These are phyloP conservation scores for Metaphire vulgaris DNA, from an alignment of 1,140 invertebrate genomes.

Conservation along the genomic window DNA sequence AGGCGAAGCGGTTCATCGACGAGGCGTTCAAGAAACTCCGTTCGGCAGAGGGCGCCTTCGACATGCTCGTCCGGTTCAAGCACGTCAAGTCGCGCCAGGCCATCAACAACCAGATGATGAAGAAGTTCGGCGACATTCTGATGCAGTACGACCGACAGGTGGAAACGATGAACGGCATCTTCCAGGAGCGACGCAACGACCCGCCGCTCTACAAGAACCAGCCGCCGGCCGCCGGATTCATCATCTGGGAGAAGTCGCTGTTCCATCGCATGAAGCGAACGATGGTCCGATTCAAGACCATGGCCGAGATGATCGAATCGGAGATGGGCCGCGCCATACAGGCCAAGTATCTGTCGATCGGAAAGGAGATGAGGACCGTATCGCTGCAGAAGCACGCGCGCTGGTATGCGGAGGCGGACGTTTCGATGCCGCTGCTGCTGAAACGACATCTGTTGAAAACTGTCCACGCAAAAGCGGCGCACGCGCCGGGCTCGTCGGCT, in stretches of 20 bases:
- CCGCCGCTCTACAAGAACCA: conserved; percentile 70
- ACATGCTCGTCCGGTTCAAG: conserved; percentile 71
- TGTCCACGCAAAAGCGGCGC: background rate
- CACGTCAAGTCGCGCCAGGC: conserved; percentile 65
- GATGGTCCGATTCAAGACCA: conserved; percentile 66
- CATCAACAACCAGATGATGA: conserved; percentile 65
- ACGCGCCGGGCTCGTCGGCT: background rate
- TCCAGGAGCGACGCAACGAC: conserved; percentile 60
- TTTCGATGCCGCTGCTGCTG: conserved; percentile 41
- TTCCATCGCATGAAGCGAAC: conserved; percentile 71
- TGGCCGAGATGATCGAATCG: conserved; percentile 66
- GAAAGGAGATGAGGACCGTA: conserved; percentile 66
- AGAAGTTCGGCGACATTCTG: conserved; percentile 77
- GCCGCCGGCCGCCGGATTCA: conserved; percentile 69
- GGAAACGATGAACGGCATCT: conserved; percentile 50
- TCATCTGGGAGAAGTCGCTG: conserved; percentile 72
- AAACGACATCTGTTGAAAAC: conserved; percentile 40
- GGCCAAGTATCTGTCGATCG: conserved; percentile 66
- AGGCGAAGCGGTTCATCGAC: conserved; percentile 75
- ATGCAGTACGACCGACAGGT: conserved; percentile 75
- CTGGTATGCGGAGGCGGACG: conserved; percentile 47
- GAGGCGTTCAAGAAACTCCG: conserved; percentile 72
- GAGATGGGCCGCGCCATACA: conserved; percentile 66
- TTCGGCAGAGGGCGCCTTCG: conserved; percentile 69
- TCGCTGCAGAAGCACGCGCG: conserved; percentile 58